A percentile compares a stretch with the other conserved stretches of the same genome.
Conservation (phyloP, 2,888 invertebrate genomes). For the Kuschelorhynchus macadamiae region DNA sequence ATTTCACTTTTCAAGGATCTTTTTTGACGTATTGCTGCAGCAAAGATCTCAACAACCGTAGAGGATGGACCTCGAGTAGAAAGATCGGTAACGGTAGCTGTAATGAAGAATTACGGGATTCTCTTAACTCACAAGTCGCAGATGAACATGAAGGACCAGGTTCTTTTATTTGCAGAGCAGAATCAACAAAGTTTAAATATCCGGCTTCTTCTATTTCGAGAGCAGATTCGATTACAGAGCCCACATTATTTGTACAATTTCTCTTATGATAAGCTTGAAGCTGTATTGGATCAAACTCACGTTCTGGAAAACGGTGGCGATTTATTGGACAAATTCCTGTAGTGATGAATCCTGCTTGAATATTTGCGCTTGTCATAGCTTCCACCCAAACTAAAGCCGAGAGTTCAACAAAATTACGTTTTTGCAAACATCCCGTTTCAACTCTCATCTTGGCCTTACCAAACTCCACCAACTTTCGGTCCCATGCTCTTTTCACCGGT, state of each 20-base stretch:
- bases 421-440: not conserved
- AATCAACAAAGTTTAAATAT: not conserved
- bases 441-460: too few relatives aligned
- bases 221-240: not conserved
- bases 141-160: not conserved
- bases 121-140: not conserved
- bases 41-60: not conserved
- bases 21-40: slow-evolving; percentile 1
- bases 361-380: not conserved
- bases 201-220: not conserved
- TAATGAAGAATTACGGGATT: too few relatives aligned
- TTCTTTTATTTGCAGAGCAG: not conserved
- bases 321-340: slow-evolving; percentile 1
- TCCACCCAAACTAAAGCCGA: not conserved
- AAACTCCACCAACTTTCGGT: slow-evolving; percentile 2
- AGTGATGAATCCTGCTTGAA: not conserved
- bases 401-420: slow-evolving; percentile 2
- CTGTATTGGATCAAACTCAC: too few relatives aligned
- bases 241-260: not conserved
- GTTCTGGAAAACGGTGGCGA: not conserved
- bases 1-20: slow-evolving; percentile 3
- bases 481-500: too few relatives aligned
- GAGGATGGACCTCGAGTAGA: too few relatives aligned
- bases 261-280: not conserved
- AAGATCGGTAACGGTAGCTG: too few relatives aligned